Base-by-base conservation (phyloP, 2,888 invertebrate genomes). In the Muschampia plurimacula region DNA sequence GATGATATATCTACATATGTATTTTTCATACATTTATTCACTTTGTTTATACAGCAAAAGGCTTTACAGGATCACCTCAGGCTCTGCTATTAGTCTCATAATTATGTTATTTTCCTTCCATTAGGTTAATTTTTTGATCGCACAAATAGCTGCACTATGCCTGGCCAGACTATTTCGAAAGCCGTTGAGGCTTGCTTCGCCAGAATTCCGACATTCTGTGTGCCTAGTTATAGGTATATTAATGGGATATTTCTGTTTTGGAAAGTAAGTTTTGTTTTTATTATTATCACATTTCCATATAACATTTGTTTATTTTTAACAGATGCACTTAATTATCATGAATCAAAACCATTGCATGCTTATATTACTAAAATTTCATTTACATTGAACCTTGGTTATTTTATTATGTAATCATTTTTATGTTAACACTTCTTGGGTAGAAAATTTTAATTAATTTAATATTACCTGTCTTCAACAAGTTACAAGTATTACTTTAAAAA, bases 171-270 rank as follows among this genome's bases (percentile, higher is more conserved):
- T 97, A 80, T 96, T 97, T 90, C 96, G 97, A 86, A 96, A 96
- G 82, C 95, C 96, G 83, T 95, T 98, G 80, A 97, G 96, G 91
- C 97, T 96, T 79, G 95, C 96, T 82, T 96, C 96, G 81, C 95
- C 97, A 80, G 96, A 96, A 79, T 95, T 96, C 74, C 96, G 98
- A 80, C 98, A 98, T 95, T 95, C 95, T 82, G 97, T 97, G 86
- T 97, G 97, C 82, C 96, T 98, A 80, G 89, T 96, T 77, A 93
- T 97, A 85, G 98, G 98, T 81, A 95, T 98, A 84, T 90, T 96
- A 82, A 96, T 98, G 89, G 97, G 97, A 80, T 97, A 97, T 93
- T 97, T 98, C 94, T 98, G 98, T 92, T 98, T 98, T 90, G 98
- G 98, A 91, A 96, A 95, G 96, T 97, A 96, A 96, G 96, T 95